Conservation (phyloP, 2,888 invertebrate genomes). For the Agrochola circellaris region DNA sequence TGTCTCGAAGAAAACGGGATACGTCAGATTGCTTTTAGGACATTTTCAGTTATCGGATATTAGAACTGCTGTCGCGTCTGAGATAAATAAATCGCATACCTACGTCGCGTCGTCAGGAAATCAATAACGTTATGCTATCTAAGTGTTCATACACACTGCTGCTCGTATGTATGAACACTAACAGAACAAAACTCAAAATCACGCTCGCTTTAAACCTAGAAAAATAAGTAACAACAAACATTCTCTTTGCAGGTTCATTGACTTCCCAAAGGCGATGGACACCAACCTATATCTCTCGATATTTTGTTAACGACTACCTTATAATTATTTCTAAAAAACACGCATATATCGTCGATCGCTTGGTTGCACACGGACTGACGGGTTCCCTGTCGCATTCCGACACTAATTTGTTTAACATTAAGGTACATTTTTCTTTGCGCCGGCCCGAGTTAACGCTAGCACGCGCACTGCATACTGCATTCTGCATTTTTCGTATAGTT, state of each 20-base stretch:
- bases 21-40: background rate
- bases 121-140: background rate
- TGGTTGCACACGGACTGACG: conserved; percentile 85
- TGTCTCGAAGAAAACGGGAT: background rate
- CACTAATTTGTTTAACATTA: conserved; percentile 84
- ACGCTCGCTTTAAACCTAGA: background rate
- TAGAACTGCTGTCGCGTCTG: background rate
- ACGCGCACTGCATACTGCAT: conserved; percentile 56
- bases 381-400: conserved; percentile 87
- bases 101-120: too few relatives aligned
- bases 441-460: conserved; percentile 72
- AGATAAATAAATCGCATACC: background rate
- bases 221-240: conserved; percentile 8
- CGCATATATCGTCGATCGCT: conserved; percentile 84
- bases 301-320: conserved; percentile 76
- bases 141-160: too few relatives aligned
- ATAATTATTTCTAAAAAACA: conserved; percentile 80
- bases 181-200: background rate
- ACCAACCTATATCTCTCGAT: conserved; percentile 71
- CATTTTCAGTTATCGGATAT: background rate
- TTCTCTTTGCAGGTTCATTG: conserved; percentile 78
- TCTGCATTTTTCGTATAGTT: conserved; percentile 48
- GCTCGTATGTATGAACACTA: too few relatives aligned
- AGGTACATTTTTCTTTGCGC: conserved; percentile 84
- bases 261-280: conserved; percentile 73